Evolutionary conservation across 1,140 invertebrate genomes (phyloP), one percentile per base, ranked within the genome.

Genomic region (Polyergus mexicanus): DNA sequence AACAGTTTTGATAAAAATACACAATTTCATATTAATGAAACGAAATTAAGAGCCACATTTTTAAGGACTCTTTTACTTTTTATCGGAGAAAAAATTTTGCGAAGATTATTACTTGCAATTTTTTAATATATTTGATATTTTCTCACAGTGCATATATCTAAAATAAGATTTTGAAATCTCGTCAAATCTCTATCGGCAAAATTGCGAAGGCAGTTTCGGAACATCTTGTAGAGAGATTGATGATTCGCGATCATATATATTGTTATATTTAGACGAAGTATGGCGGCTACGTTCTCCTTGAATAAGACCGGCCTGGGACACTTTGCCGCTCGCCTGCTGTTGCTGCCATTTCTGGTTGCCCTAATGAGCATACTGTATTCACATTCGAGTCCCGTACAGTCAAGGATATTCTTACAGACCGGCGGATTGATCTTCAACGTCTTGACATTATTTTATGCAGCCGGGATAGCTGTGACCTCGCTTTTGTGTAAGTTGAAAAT

Each of bases 341-440:
- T 97, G 0, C 90, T 98, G 16, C 98, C 98, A 1, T 95, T 98
- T 16, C 97, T 97, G 63, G 97, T 97, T 93, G 96, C 97, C 16
- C 94, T 98, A 10, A 89, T 99, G 19, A 98, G 97, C 96, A 94
- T 97, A 7, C 97, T 98, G 86, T 99, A 98, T 91, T 97, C 94
- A 0, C 91, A 94, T 68, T 95, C 95, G 0, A 94, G 91, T 81
- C 92, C 89, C 3, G 63, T 94, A 0, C 95, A 95, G 41, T 94
- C 94, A 4, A 94, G 92, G 84, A 91, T 95, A 85, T 95, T 95
- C 81, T 38, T 95, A 25, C 95, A 95, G 86, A 94, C 94, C 1
- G 90, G 94, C 6, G 98, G 98, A 11, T 95, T 99, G 41, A 96
- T 99, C 58, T 97, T 99, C 85, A 98, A 98, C 91, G 96, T 97